A percentile compares a stretch with the other conserved stretches of the same genome.
phyloP scores from a whole-genome alignment of 2,797 vertebrate species.

The Hippopotamyrus pictus region DNA sequence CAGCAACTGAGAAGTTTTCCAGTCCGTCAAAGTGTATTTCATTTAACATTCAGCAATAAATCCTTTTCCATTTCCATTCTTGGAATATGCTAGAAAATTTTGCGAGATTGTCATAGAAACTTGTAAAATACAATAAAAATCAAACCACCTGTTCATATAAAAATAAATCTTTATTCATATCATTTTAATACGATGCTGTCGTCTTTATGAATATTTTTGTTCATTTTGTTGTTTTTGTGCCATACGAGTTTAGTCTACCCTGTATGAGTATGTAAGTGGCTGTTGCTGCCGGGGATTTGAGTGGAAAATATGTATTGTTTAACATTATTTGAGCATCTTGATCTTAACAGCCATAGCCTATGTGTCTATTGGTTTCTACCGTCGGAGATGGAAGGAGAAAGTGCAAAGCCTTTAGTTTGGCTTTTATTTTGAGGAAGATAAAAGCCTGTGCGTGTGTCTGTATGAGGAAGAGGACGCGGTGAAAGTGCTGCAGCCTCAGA shows the following conservation, averaged over 20 bases:
- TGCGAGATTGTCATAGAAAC: slow-evolving; percentile 80
- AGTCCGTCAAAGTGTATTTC: slow-evolving; percentile 87
- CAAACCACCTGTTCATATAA: slow-evolving; percentile 75
- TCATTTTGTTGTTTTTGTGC: background rate
- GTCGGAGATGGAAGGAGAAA: background rate
- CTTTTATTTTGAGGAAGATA: background rate
- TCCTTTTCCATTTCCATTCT: slow-evolving; percentile 59
- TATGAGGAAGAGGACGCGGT: background rate
- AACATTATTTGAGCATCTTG: background rate
- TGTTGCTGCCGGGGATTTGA: background rate
- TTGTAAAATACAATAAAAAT: slow-evolving; percentile 76
- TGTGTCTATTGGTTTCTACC: background rate
- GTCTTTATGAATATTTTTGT: slow-evolving; percentile 46
- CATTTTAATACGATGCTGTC: slow-evolving; percentile 59
- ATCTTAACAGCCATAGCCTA: background rate
- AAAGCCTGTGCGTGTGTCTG: background rate
- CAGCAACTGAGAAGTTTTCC: slow-evolving; percentile 82
- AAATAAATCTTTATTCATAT: slow-evolving; percentile 78
- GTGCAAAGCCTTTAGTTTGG: background rate
- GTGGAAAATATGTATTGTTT: background rate
- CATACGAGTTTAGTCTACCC: background rate
- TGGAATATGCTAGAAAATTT: slow-evolving; percentile 81
- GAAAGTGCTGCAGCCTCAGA: background rate
- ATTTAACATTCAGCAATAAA: slow-evolving; percentile 98
- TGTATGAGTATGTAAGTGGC: background rate